These are phyloP conservation scores for Ernsta delagoae DNA, from an alignment of 2,888 invertebrate genomes.

Conservation along the genomic window DNA sequence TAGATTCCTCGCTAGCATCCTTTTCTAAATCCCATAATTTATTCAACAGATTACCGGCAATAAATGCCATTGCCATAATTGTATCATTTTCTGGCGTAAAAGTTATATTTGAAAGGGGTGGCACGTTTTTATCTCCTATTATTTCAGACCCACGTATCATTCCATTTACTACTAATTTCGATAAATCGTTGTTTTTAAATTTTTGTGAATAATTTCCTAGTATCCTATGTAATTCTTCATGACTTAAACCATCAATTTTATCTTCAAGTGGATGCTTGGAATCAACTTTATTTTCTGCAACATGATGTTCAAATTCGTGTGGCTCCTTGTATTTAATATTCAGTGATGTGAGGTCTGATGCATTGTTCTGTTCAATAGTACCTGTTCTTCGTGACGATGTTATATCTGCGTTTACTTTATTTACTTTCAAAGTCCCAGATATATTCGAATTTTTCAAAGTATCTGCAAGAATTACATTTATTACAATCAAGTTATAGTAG, in stretches of 20 bases:
- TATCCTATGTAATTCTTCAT: constrained; percentile 52
- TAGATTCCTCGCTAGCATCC: constrained; percentile 56
- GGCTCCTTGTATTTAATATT: constrained; percentile 66
- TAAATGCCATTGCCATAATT: constrained; percentile 73
- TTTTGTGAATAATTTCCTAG: constrained; percentile 60
- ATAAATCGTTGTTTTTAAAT: constrained; percentile 64
- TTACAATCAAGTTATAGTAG: background rate
- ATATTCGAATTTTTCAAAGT: constrained; percentile 59
- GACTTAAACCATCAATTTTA: constrained; percentile 47
- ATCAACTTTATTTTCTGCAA: constrained; percentile 71
- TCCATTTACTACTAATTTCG: constrained; percentile 73
- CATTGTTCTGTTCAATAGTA: constrained; percentile 47
- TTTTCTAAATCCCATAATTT: constrained; percentile 77
- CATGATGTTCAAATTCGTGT: constrained; percentile 56
- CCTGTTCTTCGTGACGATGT: constrained; percentile 54
- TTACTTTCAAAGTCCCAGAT: constrained; percentile 63
- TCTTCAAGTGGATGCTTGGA: constrained; percentile 50
- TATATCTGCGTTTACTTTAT: constrained; percentile 52
- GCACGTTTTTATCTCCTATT: constrained; percentile 62
- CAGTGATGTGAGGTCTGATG: constrained; percentile 50
- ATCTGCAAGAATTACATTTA: constrained; percentile 50
- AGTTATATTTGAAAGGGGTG: constrained; percentile 71
- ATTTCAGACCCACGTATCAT: constrained; percentile 63
- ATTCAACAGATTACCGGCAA: constrained; percentile 76
- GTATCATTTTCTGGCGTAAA: constrained; percentile 78